Base-by-base conservation (phyloP, 2,888 invertebrate genomes). In the Leptinotarsa tumamoca region DNA sequence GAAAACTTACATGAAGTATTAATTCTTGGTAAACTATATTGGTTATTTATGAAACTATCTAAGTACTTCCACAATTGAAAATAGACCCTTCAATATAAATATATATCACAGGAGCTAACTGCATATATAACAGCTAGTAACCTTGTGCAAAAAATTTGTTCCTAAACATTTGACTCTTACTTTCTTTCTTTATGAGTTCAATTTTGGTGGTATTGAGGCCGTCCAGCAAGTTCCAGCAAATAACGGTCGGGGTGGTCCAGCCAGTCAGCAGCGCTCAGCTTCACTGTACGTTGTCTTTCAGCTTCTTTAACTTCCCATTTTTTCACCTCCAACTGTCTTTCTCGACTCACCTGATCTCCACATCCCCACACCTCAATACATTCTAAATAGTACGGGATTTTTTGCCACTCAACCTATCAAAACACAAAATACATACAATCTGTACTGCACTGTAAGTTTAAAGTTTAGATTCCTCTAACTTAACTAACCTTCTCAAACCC, bases 241-340 rank as follows among this genome's bases (percentile, higher is more conserved):
- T 97, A 96, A 74, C 97, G 80, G 90, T 98, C 98, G 0, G 98
- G 98, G 90, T 98, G 97, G 86, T 98, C 97, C 86, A 96, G 92
- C 98, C 98, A 98, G 87, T 98, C 97, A 23, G 95, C 93, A 0
- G 96, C 93, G 18, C 94, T 95, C 76, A 97, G 88, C 87, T 97
- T 97, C 13, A 98, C 95, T 85, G 93, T 92, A 72, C 95, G 90
- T 83, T 95, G 95, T 77, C 94, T 92, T 89, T 98, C 97, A 0
- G 95, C 95, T 87, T 98, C 96, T 83, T 93, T 93, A 96, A 97
- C 81, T 82, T 94, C 89, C 87, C 87, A 87, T 84, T 95, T 94
- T 88, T 97, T 97, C 83, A 96, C 93, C 84, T 96, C 96, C 78
- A 95, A 89, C 89, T 98, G 98, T 15, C 93, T 93, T 84, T 96